Conservation (phyloP, 2,797 vertebrate species). For the Xiphorhynchus erythropygius region DNA sequence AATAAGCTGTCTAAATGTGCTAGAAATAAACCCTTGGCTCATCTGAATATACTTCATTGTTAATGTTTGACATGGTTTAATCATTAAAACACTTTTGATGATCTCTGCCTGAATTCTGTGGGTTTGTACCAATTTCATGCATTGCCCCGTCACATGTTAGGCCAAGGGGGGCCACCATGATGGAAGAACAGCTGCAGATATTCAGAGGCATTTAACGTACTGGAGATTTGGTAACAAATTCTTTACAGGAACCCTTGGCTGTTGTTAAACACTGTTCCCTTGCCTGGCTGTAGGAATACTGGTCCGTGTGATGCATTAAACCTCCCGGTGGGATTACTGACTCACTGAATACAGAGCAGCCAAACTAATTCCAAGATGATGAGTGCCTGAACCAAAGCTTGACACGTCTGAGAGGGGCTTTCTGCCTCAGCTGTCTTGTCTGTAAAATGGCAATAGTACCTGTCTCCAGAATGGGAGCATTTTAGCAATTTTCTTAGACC, state of each 20-base stretch:
- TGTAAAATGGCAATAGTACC: background rate
- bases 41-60: conserved; percentile 75
- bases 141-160: background rate
- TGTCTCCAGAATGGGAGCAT: background rate
- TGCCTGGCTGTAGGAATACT: background rate
- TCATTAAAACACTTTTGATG: conserved; percentile 83
- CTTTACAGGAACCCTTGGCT: background rate
- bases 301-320: background rate
- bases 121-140: background rate
- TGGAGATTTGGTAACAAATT: background rate
- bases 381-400: background rate
- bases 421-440: background rate
- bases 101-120: conserved; percentile 55
- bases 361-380: rapidly evolving
- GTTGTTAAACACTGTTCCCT: background rate
- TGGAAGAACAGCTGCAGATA: background rate
- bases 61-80: conserved; percentile 77
- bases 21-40: conserved; percentile 75
- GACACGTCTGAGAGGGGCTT: background rate
- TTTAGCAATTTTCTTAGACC: background rate
- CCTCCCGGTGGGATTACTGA: background rate
- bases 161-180: background rate
- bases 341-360: background rate
- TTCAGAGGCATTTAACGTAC: background rate
- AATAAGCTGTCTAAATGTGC: conserved; percentile 72